Base-by-base conservation (phyloP, 2,888 invertebrate species). In the Erebia epiphron region DNA sequence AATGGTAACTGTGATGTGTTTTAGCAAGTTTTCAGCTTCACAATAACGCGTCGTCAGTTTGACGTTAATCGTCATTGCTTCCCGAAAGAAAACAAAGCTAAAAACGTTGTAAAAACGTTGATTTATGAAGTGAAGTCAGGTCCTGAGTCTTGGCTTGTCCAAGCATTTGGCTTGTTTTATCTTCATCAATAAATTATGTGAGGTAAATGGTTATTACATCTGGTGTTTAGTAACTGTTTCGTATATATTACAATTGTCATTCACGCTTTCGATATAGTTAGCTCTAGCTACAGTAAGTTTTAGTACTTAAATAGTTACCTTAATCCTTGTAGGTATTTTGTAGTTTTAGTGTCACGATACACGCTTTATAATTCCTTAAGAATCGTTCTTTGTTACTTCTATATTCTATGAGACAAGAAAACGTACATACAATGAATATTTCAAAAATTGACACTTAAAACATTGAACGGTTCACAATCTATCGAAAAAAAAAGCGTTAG, bases 11-110 rank as follows among this genome's bases (percentile, higher is more conserved):
- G 43, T 13, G 65, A 41, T 43, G 18, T 54, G 65, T 65, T 52
- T 21, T 18, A 21, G 56, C 56, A 56, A 52, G 0, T n/a, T 16
- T n/a, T 11, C 50, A 10, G 52, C 67, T 14, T 71, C 46, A 49
- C 54, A 68, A 41, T 62, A 61, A 73, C 21, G 7, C 18, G 43
- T 58, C 67, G 67, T 58, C 56, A 75, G 78, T 80, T 75, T 78
- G 81, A 80, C 80, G 77, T 80, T 81, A 79, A 83, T 79, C 79
- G 79, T 78, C 79, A 75, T 75, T 76, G 77, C 79, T 78, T 78
- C 79, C 79, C 79, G 80, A 79, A 77, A 72, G 75, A 75, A 76
- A 78, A 76, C 75, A 78, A 78, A 75, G 73, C 68, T 72, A 60
- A 67, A 68, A 75, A n/a, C n/a, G n/a, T 75, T 75, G 74, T 77